Evolutionary conservation across 2,888 invertebrate genomes (phyloP).

Genomic region (Drosophila tripunctata): DNA sequence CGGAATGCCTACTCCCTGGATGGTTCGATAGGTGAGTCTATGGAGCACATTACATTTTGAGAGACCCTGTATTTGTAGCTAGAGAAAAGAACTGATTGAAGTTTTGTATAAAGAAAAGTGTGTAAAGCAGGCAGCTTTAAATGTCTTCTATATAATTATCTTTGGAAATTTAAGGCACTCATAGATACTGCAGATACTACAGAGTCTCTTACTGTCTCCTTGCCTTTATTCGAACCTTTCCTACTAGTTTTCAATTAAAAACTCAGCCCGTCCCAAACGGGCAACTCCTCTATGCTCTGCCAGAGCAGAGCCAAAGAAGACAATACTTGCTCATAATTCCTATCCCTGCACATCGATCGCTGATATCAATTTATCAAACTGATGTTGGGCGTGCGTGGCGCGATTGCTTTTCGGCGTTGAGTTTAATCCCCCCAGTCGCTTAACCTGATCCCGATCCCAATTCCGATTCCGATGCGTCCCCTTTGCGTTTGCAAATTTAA

Average conservation of each 20-base stretch:
- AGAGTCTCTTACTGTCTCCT: no score
- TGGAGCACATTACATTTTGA: no score
- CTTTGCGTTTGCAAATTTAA: conserved; percentile 75
- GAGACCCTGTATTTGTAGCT: no score
- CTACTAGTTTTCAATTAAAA: conserved; percentile 73
- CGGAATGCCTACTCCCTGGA: conserved; percentile 86
- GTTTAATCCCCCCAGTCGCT: conserved; percentile 1
- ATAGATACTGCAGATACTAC: no score
- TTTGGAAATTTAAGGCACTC: no score
- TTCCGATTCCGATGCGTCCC: not conserved
- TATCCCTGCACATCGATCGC: conserved; percentile 78
- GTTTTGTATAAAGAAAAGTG: no score
- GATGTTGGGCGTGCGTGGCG: conserved; percentile 80
- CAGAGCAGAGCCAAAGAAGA: conserved; percentile 21
- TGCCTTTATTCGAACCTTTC: no score
- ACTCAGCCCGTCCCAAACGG: conserved; percentile 41
- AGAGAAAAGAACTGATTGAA: no score
- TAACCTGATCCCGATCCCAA: conserved; percentile 17
- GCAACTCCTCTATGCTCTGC: conserved; percentile 14
- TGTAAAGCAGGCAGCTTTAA: no score
- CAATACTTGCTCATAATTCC: conserved; percentile 30
- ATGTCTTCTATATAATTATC: no score
- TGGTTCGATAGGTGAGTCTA: conserved; percentile 87
- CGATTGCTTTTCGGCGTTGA: conserved; percentile 76
- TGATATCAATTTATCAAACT: conserved; percentile 84